phyloP scores from a whole-genome alignment of 2,888 invertebrate species.

The Hofmannophila pseudospretella region DNA sequence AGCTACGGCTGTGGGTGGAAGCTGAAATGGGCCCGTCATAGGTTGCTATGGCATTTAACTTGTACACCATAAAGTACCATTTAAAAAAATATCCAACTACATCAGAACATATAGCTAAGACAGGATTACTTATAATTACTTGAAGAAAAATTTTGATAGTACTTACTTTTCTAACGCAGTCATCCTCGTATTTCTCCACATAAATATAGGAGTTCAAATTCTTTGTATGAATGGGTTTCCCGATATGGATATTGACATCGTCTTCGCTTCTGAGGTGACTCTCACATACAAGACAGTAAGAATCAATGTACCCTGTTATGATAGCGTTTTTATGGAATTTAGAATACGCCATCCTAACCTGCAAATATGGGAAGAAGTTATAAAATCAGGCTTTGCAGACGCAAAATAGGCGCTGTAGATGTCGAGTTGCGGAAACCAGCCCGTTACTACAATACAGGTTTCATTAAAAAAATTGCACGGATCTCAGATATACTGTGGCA shows the following conservation, averaged over 20 bases:
- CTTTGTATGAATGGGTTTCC: constrained; percentile 20
- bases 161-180: constrained; percentile 40
- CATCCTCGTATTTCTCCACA: constrained; percentile 31
- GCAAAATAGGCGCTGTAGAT: no score
- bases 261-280: constrained; percentile 20
- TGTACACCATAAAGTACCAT: no score
- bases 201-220: constrained; percentile 20
- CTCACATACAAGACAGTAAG: constrained; percentile 40
- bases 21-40: no score
- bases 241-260: constrained; percentile 14
- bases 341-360: constrained; percentile 3
- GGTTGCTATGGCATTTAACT: no score
- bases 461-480: neutral
- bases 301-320: constrained; percentile 29
- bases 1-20: no score
- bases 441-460: no score
- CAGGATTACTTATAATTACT: no score
- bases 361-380: neutral
- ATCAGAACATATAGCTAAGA: no score
- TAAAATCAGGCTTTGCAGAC: no score
- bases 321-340: constrained; percentile 30
- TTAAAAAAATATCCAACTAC: no score
- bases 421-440: no score
- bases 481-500: neutral
- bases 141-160: no score